Evolutionary conservation across 2,797 vertebrate genomes (phyloP), one percentile per base, ranked within the genome.

Genomic region (Pipistrellus kuhlii): DNA sequence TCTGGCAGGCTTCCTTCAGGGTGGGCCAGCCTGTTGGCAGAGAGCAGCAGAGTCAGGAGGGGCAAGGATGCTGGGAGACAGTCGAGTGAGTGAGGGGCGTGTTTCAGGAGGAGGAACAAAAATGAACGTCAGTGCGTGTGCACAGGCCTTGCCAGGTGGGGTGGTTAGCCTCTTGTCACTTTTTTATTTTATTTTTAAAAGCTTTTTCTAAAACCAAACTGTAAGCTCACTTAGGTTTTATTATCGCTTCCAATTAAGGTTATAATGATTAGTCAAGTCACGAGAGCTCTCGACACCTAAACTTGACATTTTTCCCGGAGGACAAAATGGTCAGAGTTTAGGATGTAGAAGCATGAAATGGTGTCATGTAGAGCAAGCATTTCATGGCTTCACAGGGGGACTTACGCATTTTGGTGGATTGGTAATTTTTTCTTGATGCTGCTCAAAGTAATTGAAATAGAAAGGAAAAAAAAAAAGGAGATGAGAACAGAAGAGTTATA

Each of bases 401-500:
- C 99, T 99, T 99, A 99, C 99, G 99, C 99, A 99, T 99, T 99
- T 98, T 99, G 98, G 89, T 98, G 98, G 98, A 98, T 98, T 98
- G 99, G 98, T 97, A 99, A 99, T 99, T 99, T 99, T 99, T 99
- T 99, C 99, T 99, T 99, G 99, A 99, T 99, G 99, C 99, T 99
- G 99, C 98, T 99, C 99, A 98, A 98, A 98, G 98, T 99, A 98
- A 98, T 98, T 98, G 99, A 98, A 98, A 99, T 98, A 98, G 98
- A 98, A 98, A 98, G 98, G 98, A 97, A 98, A 98, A 98, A 97
- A 98, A 98, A 98, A 98, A 98, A 98, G 98, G 98, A 98, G 97
- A 98, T 98, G 98, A 99, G 98, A 98, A 98, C 97, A 98, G 98
- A 98, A 97, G 98, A 97, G 93, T 98, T 98, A 98, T 95, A 97